Percentiles rank a stretch among this genome's conserved stretches.
Conservation (phyloP, 2,113 vertebrate genomes). For the Leptobrachium leishanense region DNA sequence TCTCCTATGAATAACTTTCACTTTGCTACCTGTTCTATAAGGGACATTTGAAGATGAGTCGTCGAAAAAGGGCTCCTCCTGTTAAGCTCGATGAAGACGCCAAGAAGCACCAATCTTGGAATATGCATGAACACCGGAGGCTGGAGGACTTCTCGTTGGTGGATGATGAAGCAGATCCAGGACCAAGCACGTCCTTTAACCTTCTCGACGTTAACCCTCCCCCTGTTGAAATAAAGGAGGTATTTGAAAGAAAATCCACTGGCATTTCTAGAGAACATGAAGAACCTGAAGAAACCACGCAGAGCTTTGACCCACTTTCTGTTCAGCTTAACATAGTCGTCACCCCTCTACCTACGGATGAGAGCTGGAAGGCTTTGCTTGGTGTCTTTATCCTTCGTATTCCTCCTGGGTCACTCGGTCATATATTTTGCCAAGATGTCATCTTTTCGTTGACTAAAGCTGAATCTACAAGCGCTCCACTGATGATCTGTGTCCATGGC, state of each 20-base stretch:
- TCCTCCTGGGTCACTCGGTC: conserved; percentile 58
- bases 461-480: conserved; percentile 58
- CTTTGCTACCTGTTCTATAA: conserved; percentile 8
- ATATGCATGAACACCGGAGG: conserved; percentile 86
- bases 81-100: conserved; percentile 82
- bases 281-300: conserved; percentile 4
- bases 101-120: conserved; percentile 84
- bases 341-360: conserved; percentile 56
- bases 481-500: conserved; percentile 71
- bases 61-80: conserved; percentile 83
- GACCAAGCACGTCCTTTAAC: conserved; percentile 59
- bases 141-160: conserved; percentile 54
- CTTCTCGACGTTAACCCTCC: conserved; percentile 55
- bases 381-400: conserved; percentile 78
- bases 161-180: conserved; percentile 55
- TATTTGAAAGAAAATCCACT: background rate
- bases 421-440: conserved; percentile 57
- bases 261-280: conserved; percentile 44
- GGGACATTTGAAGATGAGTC: conserved; percentile 77
- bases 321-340: conserved; percentile 71
- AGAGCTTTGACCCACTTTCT: conserved; percentile 54
- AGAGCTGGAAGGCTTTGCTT: conserved; percentile 80
- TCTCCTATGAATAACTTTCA: too few relatives aligned
- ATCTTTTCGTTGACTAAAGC: conserved; percentile 73
- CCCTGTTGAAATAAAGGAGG: conserved; percentile 49